Evolutionary conservation across 2,888 invertebrate genomes (phyloP).

Genomic region (Willowsia nigromaculata): DNA sequence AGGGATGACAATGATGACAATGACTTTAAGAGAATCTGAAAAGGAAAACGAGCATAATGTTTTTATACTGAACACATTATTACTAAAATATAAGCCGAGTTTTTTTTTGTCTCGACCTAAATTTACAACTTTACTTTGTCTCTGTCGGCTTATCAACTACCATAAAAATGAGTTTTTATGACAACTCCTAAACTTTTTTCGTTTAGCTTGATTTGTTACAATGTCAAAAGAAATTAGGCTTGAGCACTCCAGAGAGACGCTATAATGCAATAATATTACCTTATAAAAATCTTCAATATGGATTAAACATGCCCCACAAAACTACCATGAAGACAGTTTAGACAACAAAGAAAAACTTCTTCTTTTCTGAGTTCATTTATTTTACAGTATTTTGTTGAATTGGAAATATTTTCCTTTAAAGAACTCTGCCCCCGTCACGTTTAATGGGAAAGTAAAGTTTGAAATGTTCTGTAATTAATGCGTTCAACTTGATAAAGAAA

Average conservation of each 20-base stretch:
- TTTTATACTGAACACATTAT: too few relatives aligned
- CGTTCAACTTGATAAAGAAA: too few relatives aligned
- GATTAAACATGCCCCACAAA: too few relatives aligned
- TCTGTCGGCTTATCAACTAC: neutral
- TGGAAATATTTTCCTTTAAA: too few relatives aligned
- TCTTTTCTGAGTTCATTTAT: neutral
- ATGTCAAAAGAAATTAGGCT: neutral
- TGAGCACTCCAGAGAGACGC: neutral
- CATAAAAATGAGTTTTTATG: slow-evolving; percentile 30
- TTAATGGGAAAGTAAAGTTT: too few relatives aligned
- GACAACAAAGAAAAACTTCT: too few relatives aligned
- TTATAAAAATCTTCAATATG: neutral
- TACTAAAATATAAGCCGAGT: too few relatives aligned
- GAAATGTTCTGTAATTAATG: too few relatives aligned
- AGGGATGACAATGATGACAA: neutral
- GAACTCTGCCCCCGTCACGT: too few relatives aligned
- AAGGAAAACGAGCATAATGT: neutral
- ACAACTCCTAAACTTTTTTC: slow-evolving; percentile 1
- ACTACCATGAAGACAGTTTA: too few relatives aligned
- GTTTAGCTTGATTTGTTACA: neutral
- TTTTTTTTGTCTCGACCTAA: neutral
- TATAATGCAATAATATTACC: too few relatives aligned
- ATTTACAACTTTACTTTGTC: neutral
- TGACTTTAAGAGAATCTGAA: neutral
- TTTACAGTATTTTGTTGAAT: too few relatives aligned